Conservation (phyloP, 2,797 vertebrate species). For the Chanos chanos region DNA sequence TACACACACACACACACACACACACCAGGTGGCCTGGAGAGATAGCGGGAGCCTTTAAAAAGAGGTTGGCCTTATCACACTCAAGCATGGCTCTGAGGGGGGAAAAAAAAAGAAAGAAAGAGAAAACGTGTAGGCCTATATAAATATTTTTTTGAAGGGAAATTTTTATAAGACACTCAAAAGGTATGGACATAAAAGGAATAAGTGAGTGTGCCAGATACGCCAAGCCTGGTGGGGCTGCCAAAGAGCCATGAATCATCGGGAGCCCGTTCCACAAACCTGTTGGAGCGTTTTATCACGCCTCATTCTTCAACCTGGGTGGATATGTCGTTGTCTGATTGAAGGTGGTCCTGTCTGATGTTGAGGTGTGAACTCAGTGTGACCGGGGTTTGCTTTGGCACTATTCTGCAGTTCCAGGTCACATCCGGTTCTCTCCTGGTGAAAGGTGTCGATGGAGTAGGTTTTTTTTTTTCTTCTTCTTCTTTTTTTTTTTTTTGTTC, state of each 20-base stretch:
- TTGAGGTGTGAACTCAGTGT: constrained; percentile 7
- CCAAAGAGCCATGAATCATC: too few species aligned
- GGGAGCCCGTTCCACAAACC: too few species aligned
- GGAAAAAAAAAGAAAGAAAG: neutral
- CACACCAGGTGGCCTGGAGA: constrained; percentile 17
- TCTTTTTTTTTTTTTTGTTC: too few species aligned
- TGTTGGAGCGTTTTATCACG: neutral
- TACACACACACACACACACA: neutral
- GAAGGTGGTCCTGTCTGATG: constrained; percentile 1
- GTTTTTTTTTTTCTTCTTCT: too few species aligned
- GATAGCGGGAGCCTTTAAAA: constrained; percentile 39
- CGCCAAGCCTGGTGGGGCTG: too few species aligned
- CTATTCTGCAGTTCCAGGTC: neutral
- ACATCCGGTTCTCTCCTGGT: too few species aligned
- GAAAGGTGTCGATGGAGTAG: too few species aligned
- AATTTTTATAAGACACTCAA: constrained; percentile 25
- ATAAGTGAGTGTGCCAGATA: constrained; percentile 33
- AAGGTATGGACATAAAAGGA: constrained; percentile 9
- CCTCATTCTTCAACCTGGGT: constrained; percentile 13
- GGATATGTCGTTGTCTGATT: neutral
- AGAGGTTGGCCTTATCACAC: constrained; percentile 45
- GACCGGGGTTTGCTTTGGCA: neutral
- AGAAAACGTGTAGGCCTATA: neutral
- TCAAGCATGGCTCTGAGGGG: constrained; percentile 32
- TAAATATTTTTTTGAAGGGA: constrained; percentile 9